Evolutionary conservation across 2,113 vertebrate genomes (phyloP).

Genomic region (Lepus timidus): DNA sequence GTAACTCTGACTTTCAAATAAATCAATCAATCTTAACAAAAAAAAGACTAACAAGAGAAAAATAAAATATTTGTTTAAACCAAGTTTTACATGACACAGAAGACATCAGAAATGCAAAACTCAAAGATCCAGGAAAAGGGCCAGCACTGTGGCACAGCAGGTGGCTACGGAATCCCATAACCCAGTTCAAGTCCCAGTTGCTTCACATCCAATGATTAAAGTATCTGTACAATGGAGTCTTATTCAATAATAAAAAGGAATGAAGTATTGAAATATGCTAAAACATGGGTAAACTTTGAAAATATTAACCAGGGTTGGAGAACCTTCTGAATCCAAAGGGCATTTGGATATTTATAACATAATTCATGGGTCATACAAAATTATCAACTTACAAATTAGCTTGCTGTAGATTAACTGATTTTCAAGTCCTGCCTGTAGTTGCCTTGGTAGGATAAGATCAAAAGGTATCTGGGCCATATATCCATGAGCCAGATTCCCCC

Average conservation of each 20-base stretch:
- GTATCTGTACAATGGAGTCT: neutral
- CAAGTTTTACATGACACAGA: neutral
- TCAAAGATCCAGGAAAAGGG: neutral
- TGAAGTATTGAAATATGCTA: neutral
- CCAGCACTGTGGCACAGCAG: too few relatives aligned
- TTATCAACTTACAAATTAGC: too few relatives aligned
- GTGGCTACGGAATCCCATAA: too few relatives aligned
- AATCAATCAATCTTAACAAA: neutral
- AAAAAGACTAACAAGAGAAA: neutral
- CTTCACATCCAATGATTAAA: neutral
- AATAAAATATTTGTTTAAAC: neutral
- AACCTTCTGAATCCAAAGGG: too few relatives aligned
- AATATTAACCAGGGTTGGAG: neutral
- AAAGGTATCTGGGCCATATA: too few relatives aligned
- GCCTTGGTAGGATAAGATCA: too few relatives aligned
- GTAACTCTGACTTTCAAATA: neutral
- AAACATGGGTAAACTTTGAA: neutral
- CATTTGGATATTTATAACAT: too few relatives aligned
- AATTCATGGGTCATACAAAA: too few relatives aligned
- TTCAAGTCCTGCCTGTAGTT: too few relatives aligned
- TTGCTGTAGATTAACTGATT: too few relatives aligned
- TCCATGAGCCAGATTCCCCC: too few relatives aligned
- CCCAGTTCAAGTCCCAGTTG: too few relatives aligned
- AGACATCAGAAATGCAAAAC: neutral
- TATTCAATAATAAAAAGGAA: slow-evolving; percentile 16